Evolutionary conservation across 2,113 vertebrate species (phyloP).

Genomic region (Sphyrna mokarran): DNA sequence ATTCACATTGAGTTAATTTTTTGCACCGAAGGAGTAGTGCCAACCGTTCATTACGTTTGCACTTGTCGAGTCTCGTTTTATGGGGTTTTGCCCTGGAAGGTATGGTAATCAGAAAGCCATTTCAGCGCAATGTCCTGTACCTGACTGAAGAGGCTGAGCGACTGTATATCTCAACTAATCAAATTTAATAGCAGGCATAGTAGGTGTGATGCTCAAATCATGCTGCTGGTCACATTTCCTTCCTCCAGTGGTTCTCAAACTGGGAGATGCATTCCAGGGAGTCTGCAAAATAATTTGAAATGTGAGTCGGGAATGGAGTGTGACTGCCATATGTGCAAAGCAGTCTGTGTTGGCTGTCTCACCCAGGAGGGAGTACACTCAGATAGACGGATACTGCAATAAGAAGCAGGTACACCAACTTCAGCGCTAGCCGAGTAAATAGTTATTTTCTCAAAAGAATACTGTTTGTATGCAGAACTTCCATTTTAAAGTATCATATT

Average conservation of each 20-base stretch:
- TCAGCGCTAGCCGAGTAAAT: not conserved
- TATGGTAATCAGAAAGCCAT: not conserved
- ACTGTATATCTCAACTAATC: not conserved
- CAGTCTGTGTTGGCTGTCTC: not conserved
- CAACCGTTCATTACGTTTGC: not conserved
- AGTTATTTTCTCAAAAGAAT: not conserved
- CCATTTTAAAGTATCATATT: not conserved
- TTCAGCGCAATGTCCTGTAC: not conserved
- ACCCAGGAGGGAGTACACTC: not conserved
- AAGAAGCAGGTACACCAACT: not conserved
- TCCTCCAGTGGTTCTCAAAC: not conserved
- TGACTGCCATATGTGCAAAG: not conserved
- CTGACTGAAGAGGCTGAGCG: not conserved
- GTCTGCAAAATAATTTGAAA: not conserved
- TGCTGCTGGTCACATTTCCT: not conserved
- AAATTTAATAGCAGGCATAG: not conserved
- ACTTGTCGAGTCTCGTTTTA: not conserved
- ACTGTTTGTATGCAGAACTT: not conserved
- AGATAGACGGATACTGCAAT: not conserved
- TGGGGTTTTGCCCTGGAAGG: not conserved
- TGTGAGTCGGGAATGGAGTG: not conserved
- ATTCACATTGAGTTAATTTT: not conserved
- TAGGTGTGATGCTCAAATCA: not conserved
- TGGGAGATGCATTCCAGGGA: not conserved
- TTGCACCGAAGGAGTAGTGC: not conserved